These are phyloP conservation scores for Nothocercus julius DNA, from an alignment of 2,113 vertebrate species.

Conservation along the genomic window DNA sequence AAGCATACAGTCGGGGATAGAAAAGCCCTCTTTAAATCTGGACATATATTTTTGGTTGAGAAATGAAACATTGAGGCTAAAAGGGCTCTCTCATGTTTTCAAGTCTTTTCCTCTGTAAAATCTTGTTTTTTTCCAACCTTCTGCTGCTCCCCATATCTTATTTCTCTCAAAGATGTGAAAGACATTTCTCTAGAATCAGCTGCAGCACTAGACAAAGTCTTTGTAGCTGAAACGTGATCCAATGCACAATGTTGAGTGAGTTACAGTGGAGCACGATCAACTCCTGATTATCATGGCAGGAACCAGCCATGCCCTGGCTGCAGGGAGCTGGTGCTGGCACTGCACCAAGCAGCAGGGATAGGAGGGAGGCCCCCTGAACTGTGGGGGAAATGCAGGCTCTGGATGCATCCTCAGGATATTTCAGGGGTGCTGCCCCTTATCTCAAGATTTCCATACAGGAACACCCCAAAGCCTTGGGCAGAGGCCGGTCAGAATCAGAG, in stretches of 20 bases:
- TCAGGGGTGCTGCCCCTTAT: background rate
- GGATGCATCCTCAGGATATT: background rate
- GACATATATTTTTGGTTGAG: background rate
- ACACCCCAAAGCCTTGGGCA: background rate
- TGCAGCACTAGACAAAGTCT: background rate
- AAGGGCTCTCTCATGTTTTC: background rate
- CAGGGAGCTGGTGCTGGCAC: too few species aligned
- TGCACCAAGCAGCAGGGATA: too few species aligned
- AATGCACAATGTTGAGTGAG: rapidly evolving
- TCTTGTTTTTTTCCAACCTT: background rate
- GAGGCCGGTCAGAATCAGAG: too few species aligned
- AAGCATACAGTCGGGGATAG: rapidly evolving
- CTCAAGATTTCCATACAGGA: background rate
- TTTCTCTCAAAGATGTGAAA: background rate
- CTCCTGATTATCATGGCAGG: background rate
- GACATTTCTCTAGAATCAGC: background rate
- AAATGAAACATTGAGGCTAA: background rate
- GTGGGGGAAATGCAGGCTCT: too few species aligned
- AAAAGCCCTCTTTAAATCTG: background rate
- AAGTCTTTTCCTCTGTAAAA: background rate
- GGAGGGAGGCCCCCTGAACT: too few species aligned
- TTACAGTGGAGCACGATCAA: rapidly evolving
- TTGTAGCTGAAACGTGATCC: background rate
- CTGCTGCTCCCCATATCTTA: background rate
- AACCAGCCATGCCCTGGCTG: background rate